Evolutionary conservation across 2,113 vertebrate species (phyloP).

Genomic region (Pomatorhinus ruficollis): DNA sequence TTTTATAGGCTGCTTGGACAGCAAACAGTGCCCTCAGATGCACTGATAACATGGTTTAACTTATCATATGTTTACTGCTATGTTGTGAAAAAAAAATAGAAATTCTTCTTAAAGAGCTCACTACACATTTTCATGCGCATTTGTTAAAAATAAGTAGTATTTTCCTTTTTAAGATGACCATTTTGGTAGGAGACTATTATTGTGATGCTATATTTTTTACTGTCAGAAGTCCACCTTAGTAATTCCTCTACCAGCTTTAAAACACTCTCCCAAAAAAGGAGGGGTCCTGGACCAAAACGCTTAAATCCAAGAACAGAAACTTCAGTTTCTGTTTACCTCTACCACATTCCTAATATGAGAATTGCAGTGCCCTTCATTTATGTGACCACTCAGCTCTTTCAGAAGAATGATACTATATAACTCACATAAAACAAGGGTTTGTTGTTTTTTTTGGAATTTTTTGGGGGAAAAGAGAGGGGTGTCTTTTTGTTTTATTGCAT

Average conservation of each 20-base stretch:
- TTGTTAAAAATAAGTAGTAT: background rate
- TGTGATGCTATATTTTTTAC: background rate
- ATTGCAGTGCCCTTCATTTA: background rate
- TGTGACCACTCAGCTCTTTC: background rate
- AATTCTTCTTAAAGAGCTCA: background rate
- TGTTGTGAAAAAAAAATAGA: background rate
- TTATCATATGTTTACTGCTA: background rate
- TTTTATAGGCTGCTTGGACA: background rate
- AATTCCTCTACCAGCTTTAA: background rate
- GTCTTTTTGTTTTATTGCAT: background rate
- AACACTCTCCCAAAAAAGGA: background rate
- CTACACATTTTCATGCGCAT: background rate
- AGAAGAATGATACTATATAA: background rate
- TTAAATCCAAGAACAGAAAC: background rate
- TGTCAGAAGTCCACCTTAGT: background rate
- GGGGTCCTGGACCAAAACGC: background rate
- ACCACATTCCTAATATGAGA: background rate
- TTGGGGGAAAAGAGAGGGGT: rapidly evolving
- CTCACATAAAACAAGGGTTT: background rate
- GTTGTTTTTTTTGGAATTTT: rapidly evolving
- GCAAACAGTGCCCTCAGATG: background rate
- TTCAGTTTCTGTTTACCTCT: background rate
- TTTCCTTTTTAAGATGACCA: background rate
- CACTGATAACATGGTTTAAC: background rate
- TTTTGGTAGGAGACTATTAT: background rate